These are phyloP conservation scores for Centruroides vittatus DNA, from an alignment of 1,140 invertebrate species.

Conservation along the genomic window DNA sequence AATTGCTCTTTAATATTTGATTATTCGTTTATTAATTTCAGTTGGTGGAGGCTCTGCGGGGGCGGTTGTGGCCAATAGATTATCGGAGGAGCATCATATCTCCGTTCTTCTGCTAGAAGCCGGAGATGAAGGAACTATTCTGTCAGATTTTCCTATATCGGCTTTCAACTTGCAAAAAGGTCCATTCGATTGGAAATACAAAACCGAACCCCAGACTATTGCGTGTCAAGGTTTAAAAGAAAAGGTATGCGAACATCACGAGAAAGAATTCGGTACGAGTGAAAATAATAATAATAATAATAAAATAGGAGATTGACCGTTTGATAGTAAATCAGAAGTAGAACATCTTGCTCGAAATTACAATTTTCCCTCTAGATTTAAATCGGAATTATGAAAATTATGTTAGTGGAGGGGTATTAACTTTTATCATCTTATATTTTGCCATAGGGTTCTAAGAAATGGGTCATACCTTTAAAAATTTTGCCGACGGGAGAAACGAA, in stretches of 20 bases:
- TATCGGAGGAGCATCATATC: conserved; percentile 48
- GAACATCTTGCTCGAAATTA: no score
- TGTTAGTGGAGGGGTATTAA: no score
- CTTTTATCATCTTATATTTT: no score
- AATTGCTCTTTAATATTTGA: no score
- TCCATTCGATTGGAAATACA: conserved; percentile 81
- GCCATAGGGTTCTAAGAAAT: no score
- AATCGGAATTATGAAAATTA: no score
- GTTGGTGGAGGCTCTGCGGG: conserved; percentile 89
- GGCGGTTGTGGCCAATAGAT: conserved; percentile 73
- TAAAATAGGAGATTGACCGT: no score
- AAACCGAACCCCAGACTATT: conserved; percentile 70
- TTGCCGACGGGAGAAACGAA: no score
- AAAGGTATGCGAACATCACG: conserved; percentile 18
- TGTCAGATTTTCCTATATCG: conserved; percentile 70
- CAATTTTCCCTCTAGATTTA: no score
- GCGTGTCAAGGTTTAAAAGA: conserved; percentile 53
- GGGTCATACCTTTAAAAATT: no score
- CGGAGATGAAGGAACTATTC: conserved; percentile 74
- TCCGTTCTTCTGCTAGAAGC: conserved; percentile 67
- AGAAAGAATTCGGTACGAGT: neutral
- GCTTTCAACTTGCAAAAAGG: conserved; percentile 73
- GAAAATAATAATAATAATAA: no score
- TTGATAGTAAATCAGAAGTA: no score
- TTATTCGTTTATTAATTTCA: conserved; percentile 26